Evolutionary conservation across 2,797 vertebrate genomes (phyloP), one percentile per base, ranked within the genome.

Genomic region (Neosilurus hyrtlii): DNA sequence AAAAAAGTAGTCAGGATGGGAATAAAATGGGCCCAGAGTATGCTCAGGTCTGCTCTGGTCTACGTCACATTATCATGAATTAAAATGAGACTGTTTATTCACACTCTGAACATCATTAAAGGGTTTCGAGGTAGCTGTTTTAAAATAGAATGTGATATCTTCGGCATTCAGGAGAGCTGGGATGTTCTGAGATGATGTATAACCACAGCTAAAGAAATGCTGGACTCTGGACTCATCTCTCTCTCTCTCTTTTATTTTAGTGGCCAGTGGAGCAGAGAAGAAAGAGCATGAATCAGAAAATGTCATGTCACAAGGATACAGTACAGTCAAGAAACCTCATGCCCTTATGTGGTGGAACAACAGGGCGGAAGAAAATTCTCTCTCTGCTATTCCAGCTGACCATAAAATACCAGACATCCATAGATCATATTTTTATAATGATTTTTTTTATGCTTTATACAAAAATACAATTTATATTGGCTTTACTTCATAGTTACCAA

Each of bases 231-330:
- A 22, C 18, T n/a, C 54, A 30, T 43, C 26, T 54, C n/a, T 52
- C 10, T 26, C n/a, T 26, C 30, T 15, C 20, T 22, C 8, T 51
- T n/a, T 18, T 10, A 62, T 24, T 76, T 49, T 72, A 24, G 51
- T 20, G 76, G 56, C 56, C 74, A 61, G 63, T 67, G 70, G 37
- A 75, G 63, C 63, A 82, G 22, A 78, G 43, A 78, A 35, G 43
- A 83, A 68, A 57, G n/a, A 15, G 37, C 74, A 83, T 71, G 74
- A 83, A 78, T 83, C 82, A 78, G 51, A 83, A 59, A 70, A 78
- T 62, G 65, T 70, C 74, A 70, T 51, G 37, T 24, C 54, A 65
- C 59, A 57, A 57, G 35, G 65, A 61, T 30, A 76, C 65, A 59
- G 35, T 52, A 51, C 9, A 71, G 65, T 62, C 20, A 35, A 22